Percentiles rank a stretch among this genome's conserved stretches.
These are phyloP conservation scores for Lepidurus packardi DNA, from an alignment of 1,140 invertebrate genomes.

Conservation along the genomic window DNA sequence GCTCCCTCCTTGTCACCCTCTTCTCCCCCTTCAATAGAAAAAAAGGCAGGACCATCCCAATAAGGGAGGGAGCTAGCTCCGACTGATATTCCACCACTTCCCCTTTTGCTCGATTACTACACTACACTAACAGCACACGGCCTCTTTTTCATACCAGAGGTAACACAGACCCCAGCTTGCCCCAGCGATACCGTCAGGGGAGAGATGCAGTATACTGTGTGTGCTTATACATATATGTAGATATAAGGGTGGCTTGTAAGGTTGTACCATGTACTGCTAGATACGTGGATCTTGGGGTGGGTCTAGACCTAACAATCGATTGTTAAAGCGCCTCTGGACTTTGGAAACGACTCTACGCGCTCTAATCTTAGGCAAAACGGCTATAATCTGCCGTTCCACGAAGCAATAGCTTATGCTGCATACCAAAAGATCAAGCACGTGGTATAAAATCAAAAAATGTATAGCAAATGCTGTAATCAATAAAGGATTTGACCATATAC, in stretches of 20 bases:
- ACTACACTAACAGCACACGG: too few relatives aligned
- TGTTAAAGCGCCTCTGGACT: background rate
- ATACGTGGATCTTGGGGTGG: background rate
- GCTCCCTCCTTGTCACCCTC: too few relatives aligned
- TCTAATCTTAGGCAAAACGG: background rate
- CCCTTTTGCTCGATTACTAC: constrained; percentile 15
- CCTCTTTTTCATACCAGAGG: too few relatives aligned
- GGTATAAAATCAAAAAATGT: too few relatives aligned
- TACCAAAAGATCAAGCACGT: too few relatives aligned
- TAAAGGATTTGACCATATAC: too few relatives aligned
- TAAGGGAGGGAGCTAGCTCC: background rate
- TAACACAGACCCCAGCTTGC: too few relatives aligned
- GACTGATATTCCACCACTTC: background rate
- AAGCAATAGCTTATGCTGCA: too few relatives aligned
- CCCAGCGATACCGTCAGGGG: too few relatives aligned
- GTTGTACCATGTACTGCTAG: background rate
- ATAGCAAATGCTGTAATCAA: too few relatives aligned
- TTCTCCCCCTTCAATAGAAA: background rate
- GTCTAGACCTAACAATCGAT: background rate
- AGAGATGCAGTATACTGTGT: background rate
- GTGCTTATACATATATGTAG: background rate
- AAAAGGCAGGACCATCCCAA: background rate
- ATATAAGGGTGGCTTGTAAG: background rate
- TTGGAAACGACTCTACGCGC: background rate
- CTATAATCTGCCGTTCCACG: too few relatives aligned